Base-by-base conservation (phyloP, 2,888 invertebrate genomes). In the Steinernema carpocapsae region DNA sequence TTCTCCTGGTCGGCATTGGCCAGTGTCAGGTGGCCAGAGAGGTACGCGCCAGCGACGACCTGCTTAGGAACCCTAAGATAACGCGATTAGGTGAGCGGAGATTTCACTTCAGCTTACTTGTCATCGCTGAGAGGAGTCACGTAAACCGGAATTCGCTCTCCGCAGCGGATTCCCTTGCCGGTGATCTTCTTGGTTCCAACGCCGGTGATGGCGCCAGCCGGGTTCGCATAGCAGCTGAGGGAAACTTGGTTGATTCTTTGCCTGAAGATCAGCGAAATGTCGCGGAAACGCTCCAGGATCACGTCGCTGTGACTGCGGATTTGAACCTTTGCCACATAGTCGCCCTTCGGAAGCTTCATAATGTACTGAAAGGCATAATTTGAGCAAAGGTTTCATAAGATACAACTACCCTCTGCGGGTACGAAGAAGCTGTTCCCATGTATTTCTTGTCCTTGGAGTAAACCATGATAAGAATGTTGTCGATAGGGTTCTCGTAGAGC, bases 401-500 rank as follows among this genome's bases (percentile, higher is more conserved):
- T 17, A 45, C 24, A n/a, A 46, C 76, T 77, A 88, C 89, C 90
- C 93, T 93, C 26, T 91, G 91, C 0, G 95, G 93, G 88, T 93
- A 95, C 1, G 95, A 94, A 89, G 96, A 95, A 0, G 96, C 95
- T 78, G 92, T 92, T 72, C 92, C 92, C 83, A 96, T 88, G 74
- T 93, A 91, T 86, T 94, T 93, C 89, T 97, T 97, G 89, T 94
- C 94, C 75, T 90, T 89, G 89, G 96, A 95, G 90, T 93, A 97
- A 77, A 97, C 86, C 93, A 96, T 94, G 95, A 97, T 97, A 88
- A 97, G 91, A 89, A 97, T 95, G 7, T 94, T 93, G 89, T 97
- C 97, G 88, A 93, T 95, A 89, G 96, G 95, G 0, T 93, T 93
- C 89, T 99, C 97, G 88, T 99, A 99, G 51, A 99, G 90, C 87